These are phyloP conservation scores for Hippocampus kuda DNA, from an alignment of 2,797 vertebrate genomes.

Conservation along the genomic window DNA sequence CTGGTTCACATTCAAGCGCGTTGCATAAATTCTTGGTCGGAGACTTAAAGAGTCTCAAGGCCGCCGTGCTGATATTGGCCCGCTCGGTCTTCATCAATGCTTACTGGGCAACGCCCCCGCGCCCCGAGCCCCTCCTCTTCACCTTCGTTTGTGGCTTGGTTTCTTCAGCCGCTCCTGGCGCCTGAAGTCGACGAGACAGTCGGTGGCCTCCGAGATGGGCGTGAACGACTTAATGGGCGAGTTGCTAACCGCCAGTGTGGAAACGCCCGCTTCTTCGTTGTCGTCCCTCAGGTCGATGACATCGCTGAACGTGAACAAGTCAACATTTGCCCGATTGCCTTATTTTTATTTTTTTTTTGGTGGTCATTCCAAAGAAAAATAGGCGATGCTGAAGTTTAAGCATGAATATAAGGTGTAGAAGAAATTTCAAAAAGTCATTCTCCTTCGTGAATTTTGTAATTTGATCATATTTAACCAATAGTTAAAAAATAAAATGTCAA, in stretches of 20 bases:
- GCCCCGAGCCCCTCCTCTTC: conserved; percentile 1
- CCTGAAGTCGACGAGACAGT: conserved; percentile 69
- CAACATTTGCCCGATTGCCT: not conserved
- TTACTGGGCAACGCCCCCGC: too few species aligned
- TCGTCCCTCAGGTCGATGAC: conserved; percentile 47
- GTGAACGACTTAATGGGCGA: conserved; percentile 68
- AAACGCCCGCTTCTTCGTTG: not conserved
- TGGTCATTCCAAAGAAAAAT: not conserved
- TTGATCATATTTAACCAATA: too few species aligned
- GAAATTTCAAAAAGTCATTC: too few species aligned
- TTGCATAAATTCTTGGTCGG: conserved; percentile 11
- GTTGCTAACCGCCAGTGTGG: conserved; percentile 33
- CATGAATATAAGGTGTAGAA: too few species aligned
- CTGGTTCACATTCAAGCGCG: conserved; percentile 5
- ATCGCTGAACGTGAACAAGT: conserved; percentile 23
- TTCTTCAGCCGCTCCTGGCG: conserved; percentile 42
- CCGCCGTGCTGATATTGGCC: not conserved
- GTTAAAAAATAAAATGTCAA: too few species aligned
- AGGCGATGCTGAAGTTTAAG: too few species aligned
- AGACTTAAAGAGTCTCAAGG: not conserved
- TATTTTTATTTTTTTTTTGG: not conserved
- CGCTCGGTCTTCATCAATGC: not conserved
- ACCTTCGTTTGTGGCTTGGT: conserved; percentile 44
- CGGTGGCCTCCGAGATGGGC: conserved; percentile 70
- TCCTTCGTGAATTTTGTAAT: too few species aligned